A percentile compares a stretch with the other conserved stretches of the same genome.
These are phyloP conservation scores for Pharmacophagus antenor DNA, from an alignment of 2,888 invertebrate genomes.

Conservation along the genomic window DNA sequence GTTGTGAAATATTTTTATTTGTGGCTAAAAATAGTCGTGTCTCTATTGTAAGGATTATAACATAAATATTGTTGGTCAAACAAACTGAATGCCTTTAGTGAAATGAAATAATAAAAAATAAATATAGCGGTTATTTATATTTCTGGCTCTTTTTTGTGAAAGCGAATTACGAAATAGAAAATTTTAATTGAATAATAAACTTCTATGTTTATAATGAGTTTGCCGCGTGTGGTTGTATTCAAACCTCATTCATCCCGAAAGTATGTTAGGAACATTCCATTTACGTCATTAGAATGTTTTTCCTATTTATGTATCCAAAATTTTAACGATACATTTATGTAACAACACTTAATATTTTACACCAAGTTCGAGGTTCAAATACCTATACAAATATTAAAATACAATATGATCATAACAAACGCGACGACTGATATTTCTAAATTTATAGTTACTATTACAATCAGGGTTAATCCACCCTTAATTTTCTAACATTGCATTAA, in stretches of 20 bases:
- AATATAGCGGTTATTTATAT: background rate
- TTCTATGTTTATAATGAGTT: background rate
- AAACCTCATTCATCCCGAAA: background rate
- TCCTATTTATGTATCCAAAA: too few species aligned
- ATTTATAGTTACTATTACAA: background rate
- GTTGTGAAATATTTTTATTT: constrained; percentile 16
- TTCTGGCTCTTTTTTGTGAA: background rate
- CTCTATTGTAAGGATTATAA: background rate
- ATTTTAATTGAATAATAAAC: background rate
- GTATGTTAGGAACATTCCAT: background rate
- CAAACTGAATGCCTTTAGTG: background rate
- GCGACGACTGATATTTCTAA: background rate
- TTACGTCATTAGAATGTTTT: background rate
- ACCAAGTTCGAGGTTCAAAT: too few species aligned
- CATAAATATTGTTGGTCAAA: background rate
- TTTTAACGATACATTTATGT: too few species aligned
- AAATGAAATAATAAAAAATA: background rate
- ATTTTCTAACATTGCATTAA: background rate
- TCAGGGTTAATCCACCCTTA: background rate
- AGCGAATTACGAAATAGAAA: background rate
- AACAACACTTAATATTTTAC: too few species aligned
- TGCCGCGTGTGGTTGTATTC: background rate
- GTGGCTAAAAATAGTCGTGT: constrained; percentile 12
- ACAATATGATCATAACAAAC: too few species aligned
- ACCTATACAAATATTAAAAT: too few species aligned